phyloP scores from a whole-genome alignment of 2,797 vertebrate species.

The Myiotriccus ornatus region DNA sequence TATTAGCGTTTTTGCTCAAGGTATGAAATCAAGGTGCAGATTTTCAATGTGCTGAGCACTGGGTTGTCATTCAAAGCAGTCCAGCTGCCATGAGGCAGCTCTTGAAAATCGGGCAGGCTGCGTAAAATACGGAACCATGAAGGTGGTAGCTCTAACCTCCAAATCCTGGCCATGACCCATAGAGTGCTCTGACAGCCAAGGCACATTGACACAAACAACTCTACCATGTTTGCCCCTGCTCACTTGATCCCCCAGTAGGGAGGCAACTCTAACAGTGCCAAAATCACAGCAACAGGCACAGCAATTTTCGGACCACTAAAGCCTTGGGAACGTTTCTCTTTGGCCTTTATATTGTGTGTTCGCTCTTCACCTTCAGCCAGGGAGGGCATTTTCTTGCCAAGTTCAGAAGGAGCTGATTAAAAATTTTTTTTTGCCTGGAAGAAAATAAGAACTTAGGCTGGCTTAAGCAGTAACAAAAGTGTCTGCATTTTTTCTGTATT shows the following conservation, averaged over 20 bases:
- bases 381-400: neutral
- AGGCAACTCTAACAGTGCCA: neutral
- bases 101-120: neutral
- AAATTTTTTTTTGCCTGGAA: slow-evolving; percentile 1
- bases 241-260: neutral
- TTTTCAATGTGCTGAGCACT: neutral
- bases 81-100: neutral
- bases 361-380: neutral
- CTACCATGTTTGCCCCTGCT: fast-evolving
- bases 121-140: fast-evolving
- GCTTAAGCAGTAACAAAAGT: slow-evolving; percentile 13
- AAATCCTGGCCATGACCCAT: neutral
- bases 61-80: neutral
- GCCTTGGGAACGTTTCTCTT: neutral
- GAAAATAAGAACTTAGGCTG: slow-evolving; percentile 34
- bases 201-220: neutral
- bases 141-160: neutral
- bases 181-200: neutral
- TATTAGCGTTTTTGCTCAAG: neutral
- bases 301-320: neutral
- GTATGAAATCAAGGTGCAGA: neutral
- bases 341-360: neutral
- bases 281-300: neutral
- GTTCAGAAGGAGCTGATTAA: slow-evolving; percentile 3
- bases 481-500: slow-evolving; percentile 30